phyloP scores from a whole-genome alignment of 2,888 invertebrate genomes.

The Tetramorium bicarinatum region DNA sequence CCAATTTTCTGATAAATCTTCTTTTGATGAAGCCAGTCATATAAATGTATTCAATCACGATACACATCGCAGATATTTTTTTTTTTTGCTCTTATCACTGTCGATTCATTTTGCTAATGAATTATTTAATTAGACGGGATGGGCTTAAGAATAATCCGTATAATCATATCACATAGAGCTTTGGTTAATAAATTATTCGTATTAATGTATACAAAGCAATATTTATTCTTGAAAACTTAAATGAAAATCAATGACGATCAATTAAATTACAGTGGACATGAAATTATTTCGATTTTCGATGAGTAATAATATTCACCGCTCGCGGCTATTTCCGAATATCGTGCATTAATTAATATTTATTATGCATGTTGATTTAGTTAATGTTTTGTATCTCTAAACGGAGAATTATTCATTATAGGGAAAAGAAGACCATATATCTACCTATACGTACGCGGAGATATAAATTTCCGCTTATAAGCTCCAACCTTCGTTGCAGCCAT shows the following conservation, averaged over 20 bases:
- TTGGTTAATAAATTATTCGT: neutral
- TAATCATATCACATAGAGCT: conserved; percentile 3
- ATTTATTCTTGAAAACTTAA: conserved; percentile 22
- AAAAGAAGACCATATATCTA: neutral
- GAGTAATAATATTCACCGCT: neutral
- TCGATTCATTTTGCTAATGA: conserved; percentile 29
- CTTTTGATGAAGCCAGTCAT: conserved; percentile 2
- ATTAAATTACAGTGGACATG: neutral
- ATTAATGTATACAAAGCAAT: neutral
- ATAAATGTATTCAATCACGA: conserved; percentile 14
- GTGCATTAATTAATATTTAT: conserved; percentile 28
- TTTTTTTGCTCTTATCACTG: neutral
- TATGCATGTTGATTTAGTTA: neutral
- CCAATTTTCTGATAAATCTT: conserved; percentile 45
- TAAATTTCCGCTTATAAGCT: neutral
- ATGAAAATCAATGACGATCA: neutral
- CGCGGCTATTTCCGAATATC: neutral
- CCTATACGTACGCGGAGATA: neutral
- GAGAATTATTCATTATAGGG: neutral
- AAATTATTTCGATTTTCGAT: conserved; percentile 29
- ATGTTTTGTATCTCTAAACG: neutral
- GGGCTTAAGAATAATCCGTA: conserved; percentile 20
- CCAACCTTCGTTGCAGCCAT: neutral
- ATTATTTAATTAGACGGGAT: conserved; percentile 43
- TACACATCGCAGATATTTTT: neutral